phyloP scores from a whole-genome alignment of 2,888 invertebrate species.

The Adela reaumurella region DNA sequence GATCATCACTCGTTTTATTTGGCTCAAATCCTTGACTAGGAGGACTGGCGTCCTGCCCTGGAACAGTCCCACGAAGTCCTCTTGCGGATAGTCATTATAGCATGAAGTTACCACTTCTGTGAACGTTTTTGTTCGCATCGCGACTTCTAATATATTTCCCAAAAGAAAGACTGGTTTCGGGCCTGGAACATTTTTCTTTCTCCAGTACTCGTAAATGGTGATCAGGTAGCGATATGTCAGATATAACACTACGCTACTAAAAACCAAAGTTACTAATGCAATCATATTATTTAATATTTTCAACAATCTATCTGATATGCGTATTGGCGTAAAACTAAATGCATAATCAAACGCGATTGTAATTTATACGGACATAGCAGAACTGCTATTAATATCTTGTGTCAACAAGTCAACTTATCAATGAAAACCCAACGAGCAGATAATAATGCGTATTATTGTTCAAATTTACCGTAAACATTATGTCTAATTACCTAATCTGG shows the following conservation, averaged over 20 bases:
- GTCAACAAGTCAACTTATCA: too few relatives aligned
- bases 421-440: too few relatives aligned
- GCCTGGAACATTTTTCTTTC: slow-evolving; percentile 18
- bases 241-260: background rate
- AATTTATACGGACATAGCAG: too few relatives aligned
- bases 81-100: slow-evolving; percentile 22
- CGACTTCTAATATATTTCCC: slow-evolving; percentile 22
- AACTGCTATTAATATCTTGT: too few relatives aligned
- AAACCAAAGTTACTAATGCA: too few relatives aligned
- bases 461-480: too few relatives aligned
- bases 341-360: too few relatives aligned
- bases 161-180: slow-evolving; percentile 22
- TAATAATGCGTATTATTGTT: too few relatives aligned
- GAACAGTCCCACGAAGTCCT: slow-evolving; percentile 28
- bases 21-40: slow-evolving; percentile 26
- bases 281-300: too few relatives aligned
- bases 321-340: too few relatives aligned
- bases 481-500: too few relatives aligned
- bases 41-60: slow-evolving; percentile 24
- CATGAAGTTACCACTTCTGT: slow-evolving; percentile 17
- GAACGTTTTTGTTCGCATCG: slow-evolving; percentile 15
- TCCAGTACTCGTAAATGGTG: slow-evolving; percentile 27
- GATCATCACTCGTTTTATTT: slow-evolving; percentile 26
- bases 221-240: slow-evolving; percentile 17
- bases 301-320: too few relatives aligned